phyloP scores from a whole-genome alignment of 2,888 invertebrate species.

The Dugesia japonica region DNA sequence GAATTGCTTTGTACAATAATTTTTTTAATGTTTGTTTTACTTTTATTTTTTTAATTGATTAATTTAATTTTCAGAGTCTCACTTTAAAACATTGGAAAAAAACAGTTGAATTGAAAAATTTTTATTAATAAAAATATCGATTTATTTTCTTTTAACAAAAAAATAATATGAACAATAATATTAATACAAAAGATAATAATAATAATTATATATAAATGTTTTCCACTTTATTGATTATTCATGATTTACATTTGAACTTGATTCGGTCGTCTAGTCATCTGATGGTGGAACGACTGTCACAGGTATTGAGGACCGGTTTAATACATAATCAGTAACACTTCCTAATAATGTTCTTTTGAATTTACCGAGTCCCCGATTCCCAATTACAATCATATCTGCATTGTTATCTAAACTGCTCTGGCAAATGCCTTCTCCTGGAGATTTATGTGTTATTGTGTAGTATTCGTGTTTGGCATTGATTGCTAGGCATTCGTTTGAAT shows the following conservation, averaged over 20 bases:
- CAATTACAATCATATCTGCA: conserved; percentile 20
- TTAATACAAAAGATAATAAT: too few species aligned
- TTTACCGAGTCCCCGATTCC: background rate
- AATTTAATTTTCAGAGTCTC: background rate
- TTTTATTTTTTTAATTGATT: too few species aligned
- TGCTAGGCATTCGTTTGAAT: background rate
- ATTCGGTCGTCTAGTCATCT: background rate
- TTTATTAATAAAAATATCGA: background rate
- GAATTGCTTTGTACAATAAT: too few species aligned
- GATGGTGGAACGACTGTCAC: background rate
- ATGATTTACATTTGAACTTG: background rate
- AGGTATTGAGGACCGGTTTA: background rate
- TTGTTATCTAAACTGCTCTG: background rate
- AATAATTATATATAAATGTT: background rate
- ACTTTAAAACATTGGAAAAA: background rate
- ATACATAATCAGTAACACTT: background rate
- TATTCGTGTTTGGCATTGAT: background rate
- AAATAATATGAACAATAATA: too few species aligned
- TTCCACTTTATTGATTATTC: background rate
- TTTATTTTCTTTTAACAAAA: background rate
- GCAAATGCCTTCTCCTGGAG: background rate
- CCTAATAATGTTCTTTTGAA: background rate
- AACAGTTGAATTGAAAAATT: background rate
- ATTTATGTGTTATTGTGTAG: background rate
- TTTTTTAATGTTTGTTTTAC: too few species aligned